Conservation (phyloP, 1,140 invertebrate genomes). For the Caenorhabditis latens region DNA sequence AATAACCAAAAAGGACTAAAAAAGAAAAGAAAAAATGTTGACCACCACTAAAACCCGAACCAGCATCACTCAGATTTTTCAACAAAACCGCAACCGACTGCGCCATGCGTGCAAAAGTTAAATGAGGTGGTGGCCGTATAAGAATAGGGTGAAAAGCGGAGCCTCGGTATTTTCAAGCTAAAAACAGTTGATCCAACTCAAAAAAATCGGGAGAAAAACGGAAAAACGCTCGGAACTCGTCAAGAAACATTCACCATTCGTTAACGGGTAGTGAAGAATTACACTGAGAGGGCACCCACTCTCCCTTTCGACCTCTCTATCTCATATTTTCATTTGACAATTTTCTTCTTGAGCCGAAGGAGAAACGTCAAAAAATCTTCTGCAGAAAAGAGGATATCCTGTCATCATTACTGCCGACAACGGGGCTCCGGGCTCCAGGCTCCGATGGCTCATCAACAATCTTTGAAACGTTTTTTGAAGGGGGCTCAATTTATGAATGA, state of each 20-base stretch:
- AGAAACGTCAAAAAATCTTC: conserved; percentile 13
- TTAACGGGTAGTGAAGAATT: neutral
- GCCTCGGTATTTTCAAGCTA: no score
- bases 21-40: neutral
- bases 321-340: neutral
- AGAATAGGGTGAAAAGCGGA: no score
- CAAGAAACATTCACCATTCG: conserved; percentile 16
- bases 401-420: neutral
- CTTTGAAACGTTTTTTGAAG: neutral
- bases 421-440: no score
- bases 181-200: neutral
- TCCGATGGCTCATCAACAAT: no score
- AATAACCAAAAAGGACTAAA: no score
- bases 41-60: neutral
- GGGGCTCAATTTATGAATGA: neutral
- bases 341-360: no score
- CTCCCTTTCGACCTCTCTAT: neutral
- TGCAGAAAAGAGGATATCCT: neutral
- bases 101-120: no score
- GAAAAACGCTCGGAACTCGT: neutral
- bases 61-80: no score
- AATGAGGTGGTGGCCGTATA: no score
- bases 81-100: no score
- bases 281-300: neutral
- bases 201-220: neutral